Conservation (phyloP, 2,797 vertebrate species). For the Macropodus opercularis region DNA sequence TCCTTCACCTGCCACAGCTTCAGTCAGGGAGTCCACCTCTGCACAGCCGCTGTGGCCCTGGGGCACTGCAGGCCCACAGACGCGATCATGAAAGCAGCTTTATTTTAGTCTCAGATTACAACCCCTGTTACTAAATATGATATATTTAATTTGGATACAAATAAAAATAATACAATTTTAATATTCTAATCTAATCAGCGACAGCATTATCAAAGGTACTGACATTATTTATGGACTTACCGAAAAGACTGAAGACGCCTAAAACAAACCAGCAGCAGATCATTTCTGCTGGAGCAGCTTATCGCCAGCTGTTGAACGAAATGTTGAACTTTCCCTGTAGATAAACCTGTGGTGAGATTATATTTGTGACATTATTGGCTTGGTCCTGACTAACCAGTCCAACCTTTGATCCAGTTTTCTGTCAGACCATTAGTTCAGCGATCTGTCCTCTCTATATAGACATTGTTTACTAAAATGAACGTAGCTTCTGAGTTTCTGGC, state of each 20-base stretch:
- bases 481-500: too few relatives aligned
- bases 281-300: constrained; percentile 38
- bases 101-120: too few relatives aligned
- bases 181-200: too few relatives aligned
- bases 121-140: too few relatives aligned
- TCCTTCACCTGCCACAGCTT: constrained; percentile 82
- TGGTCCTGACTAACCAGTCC: constrained; percentile 11
- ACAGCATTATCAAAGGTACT: neutral
- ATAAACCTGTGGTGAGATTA: constrained; percentile 1
- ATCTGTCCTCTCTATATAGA: neutral
- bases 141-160: too few relatives aligned
- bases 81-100: too few relatives aligned
- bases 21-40: constrained; percentile 90
- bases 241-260: constrained; percentile 53
- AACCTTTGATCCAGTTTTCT: constrained; percentile 9
- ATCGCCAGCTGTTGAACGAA: constrained; percentile 1
- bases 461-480: constrained; percentile 5
- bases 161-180: too few relatives aligned
- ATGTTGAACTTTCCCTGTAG: constrained; percentile 8
- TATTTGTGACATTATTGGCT: constrained; percentile 35
- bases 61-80: constrained; percentile 69
- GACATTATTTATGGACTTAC: constrained; percentile 53
- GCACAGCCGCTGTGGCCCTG: constrained; percentile 83
- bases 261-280: constrained; percentile 37
- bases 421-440: constrained; percentile 19